Evolutionary conservation across 2,888 invertebrate species (phyloP).

Genomic region (Drosophila gaucha): DNA sequence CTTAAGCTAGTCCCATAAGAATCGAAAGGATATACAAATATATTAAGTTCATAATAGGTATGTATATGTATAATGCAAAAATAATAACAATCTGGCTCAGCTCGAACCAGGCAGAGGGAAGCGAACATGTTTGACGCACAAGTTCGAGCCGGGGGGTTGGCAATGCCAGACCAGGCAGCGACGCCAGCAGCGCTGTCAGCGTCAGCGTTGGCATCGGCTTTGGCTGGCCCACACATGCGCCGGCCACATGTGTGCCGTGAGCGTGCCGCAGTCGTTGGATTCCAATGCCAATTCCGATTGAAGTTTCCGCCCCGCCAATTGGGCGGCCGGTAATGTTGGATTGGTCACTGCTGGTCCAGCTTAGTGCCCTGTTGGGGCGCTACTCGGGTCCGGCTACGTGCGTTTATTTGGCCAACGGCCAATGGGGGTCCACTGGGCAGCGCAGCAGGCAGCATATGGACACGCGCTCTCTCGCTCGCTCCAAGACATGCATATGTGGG

Average conservation of each 20-base stretch:
- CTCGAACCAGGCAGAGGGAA: background rate
- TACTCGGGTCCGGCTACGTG: conserved; percentile 21
- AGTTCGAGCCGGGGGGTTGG: conserved; percentile 49
- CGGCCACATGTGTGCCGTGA: conserved; percentile 36
- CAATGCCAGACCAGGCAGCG: conserved; percentile 16
- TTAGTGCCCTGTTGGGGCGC: conserved; percentile 4
- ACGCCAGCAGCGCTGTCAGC: conserved; percentile 40
- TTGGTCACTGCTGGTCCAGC: conserved; percentile 65
- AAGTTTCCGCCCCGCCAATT: conserved; percentile 67
- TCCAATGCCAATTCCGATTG: conserved; percentile 54
- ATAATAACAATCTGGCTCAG: background rate
- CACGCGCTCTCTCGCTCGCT: conserved; percentile 5
- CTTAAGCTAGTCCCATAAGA: background rate
- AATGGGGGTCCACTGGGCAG: conserved; percentile 53
- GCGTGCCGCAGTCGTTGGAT: conserved; percentile 23
- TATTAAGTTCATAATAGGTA: background rate
- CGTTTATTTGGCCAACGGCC: conserved; percentile 40
- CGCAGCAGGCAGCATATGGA: conserved; percentile 4
- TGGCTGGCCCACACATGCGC: conserved; percentile 54
- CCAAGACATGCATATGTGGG: conserved; percentile 6
- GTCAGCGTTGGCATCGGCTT: background rate
- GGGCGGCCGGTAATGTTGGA: conserved; percentile 63
- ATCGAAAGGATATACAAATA: background rate
- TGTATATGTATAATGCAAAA: background rate
- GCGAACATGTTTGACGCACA: conserved; percentile 48